phyloP scores from a whole-genome alignment of 2,888 invertebrate species.

The Molanna angustata region DNA sequence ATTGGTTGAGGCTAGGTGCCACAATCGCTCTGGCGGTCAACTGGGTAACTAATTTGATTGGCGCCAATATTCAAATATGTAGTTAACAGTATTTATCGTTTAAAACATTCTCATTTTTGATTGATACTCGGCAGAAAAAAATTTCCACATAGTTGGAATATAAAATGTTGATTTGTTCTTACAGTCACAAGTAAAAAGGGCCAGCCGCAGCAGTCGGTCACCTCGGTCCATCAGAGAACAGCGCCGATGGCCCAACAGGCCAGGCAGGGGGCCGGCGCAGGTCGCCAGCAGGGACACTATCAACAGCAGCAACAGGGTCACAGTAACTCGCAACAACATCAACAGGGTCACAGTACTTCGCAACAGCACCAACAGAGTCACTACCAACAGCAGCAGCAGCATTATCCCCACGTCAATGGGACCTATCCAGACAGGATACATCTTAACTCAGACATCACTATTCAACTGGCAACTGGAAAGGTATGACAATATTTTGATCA shows the following conservation, averaged over 20 bases:
- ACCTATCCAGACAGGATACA: constrained; percentile 32
- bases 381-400: constrained; percentile 19
- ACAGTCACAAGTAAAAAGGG: constrained; percentile 1
- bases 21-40: too few species aligned
- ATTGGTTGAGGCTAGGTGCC: too few species aligned
- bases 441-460: constrained; percentile 41
- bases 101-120: too few species aligned
- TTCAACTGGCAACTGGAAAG: constrained; percentile 43
- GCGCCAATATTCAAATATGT: too few species aligned
- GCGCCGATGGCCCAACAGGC: too few species aligned
- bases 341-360: not conserved
- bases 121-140: too few species aligned
- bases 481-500: too few species aligned
- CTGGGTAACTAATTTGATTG: too few species aligned
- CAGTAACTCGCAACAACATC: too few species aligned
- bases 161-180: not conserved
- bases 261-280: too few species aligned
- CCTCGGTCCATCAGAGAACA: constrained; percentile 4
- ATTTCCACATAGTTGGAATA: not conserved
- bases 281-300: not conserved
- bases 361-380: not conserved
- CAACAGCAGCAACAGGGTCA: not conserved
- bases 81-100: too few species aligned
- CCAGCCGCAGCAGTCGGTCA: not conserved
- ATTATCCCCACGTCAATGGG: constrained; percentile 15